These are phyloP conservation scores for Microdon myrmicae DNA, from an alignment of 2,888 invertebrate genomes.

Conservation along the genomic window DNA sequence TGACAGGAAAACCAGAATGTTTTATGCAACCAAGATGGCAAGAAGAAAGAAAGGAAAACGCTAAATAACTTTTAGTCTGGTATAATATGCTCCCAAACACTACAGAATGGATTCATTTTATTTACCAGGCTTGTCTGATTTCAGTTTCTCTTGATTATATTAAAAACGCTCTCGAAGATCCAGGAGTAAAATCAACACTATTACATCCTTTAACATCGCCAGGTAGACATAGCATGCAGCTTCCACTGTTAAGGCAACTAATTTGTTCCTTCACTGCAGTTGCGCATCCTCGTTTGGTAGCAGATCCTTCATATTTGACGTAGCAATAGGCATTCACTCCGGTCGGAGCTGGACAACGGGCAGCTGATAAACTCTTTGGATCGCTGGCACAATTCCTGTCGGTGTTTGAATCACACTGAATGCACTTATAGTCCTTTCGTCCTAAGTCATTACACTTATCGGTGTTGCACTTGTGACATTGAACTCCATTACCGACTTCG, in stretches of 20 bases:
- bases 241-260: constrained; percentile 22
- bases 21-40: no score
- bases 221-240: constrained; percentile 59
- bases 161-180: constrained; percentile 25
- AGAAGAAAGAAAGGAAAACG: no score
- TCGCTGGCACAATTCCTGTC: constrained; percentile 57
- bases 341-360: constrained; percentile 58
- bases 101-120: no score
- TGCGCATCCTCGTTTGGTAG: constrained; percentile 57
- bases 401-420: constrained; percentile 60
- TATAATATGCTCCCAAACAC: no score
- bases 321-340: constrained; percentile 61
- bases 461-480: constrained; percentile 61
- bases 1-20: no score
- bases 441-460: constrained; percentile 62
- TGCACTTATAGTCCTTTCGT: constrained; percentile 56
- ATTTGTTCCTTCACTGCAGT: constrained; percentile 28
- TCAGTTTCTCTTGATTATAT: constrained; percentile 2
- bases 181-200: constrained; percentile 55
- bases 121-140: no score
- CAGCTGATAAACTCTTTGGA: constrained; percentile 50
- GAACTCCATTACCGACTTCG: constrained; percentile 40
- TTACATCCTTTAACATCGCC: constrained; percentile 60
- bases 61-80: no score
- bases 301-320: constrained; percentile 53